Evolutionary conservation across 2,113 vertebrate species (phyloP).

Genomic region (Oncorhynchus gorbuscha): DNA sequence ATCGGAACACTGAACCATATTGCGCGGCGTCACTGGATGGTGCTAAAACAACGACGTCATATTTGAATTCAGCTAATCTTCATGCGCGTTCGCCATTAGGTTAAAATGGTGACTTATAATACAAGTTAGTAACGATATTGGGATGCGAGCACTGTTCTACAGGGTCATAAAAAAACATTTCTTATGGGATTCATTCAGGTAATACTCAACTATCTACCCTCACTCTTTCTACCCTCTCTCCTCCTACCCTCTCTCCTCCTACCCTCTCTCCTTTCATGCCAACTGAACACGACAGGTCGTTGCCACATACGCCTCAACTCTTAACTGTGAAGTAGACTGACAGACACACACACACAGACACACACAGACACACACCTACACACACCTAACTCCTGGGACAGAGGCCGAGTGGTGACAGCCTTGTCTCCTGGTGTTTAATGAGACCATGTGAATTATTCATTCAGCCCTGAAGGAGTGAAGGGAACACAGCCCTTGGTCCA

Average conservation of each 20-base stretch:
- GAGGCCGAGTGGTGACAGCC: conserved; percentile 5
- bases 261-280: too few relatives aligned
- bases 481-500: conserved; percentile 16
- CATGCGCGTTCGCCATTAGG: too few relatives aligned
- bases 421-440: conserved; percentile 58
- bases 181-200: conserved; percentile 18
- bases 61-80: too few relatives aligned
- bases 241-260: too few relatives aligned
- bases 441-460: conserved; percentile 71
- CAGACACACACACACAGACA: conserved; percentile 17
- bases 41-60: too few relatives aligned
- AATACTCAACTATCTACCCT: too few relatives aligned
- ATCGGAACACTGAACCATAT: too few relatives aligned
- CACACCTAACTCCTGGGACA: neutral
- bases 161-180: neutral
- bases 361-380: conserved; percentile 10
- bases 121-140: too few relatives aligned
- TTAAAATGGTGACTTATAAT: too few relatives aligned
- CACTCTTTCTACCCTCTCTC: too few relatives aligned
- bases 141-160: too few relatives aligned
- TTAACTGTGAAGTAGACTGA: conserved; percentile 24
- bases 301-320: conserved; percentile 38
- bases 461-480: conserved; percentile 44
- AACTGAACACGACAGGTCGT: neutral
- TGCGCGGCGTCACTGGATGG: too few relatives aligned